Evolutionary conservation across 1,140 invertebrate genomes (phyloP).

Genomic region (Heliconius himera): DNA sequence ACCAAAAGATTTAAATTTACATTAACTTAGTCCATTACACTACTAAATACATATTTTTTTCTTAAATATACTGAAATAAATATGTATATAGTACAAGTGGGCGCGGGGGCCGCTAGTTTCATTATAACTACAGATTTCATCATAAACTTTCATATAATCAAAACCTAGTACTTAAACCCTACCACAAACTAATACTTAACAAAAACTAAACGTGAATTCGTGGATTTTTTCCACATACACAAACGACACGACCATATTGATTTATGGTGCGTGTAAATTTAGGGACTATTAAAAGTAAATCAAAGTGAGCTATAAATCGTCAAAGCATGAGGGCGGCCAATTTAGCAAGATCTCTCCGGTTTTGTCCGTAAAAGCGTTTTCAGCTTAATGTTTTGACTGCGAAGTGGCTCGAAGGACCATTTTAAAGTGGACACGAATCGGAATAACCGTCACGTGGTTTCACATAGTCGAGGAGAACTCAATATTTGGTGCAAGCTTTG

Average conservation of each 20-base stretch:
- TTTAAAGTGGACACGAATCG: slow-evolving; percentile 5
- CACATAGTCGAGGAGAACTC: slow-evolving; percentile 11
- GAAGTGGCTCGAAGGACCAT: slow-evolving; percentile 26
- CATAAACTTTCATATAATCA: too few species aligned
- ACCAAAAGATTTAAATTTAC: too few species aligned
- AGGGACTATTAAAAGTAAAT: slow-evolving; percentile 39
- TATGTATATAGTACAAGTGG: too few species aligned
- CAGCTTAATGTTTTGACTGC: slow-evolving; percentile 21
- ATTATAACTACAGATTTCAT: too few species aligned
- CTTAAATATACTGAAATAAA: too few species aligned
- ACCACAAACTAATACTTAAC: slow-evolving; percentile 8
- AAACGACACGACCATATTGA: slow-evolving; percentile 24
- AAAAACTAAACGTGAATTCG: background rate
- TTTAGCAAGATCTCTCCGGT: slow-evolving; percentile 20
- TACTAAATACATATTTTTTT: too few species aligned
- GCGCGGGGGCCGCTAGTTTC: too few species aligned
- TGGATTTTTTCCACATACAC: background rate
- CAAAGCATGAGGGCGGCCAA: slow-evolving; percentile 37
- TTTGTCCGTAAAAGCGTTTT: slow-evolving; percentile 25
- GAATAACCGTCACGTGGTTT: slow-evolving; percentile 36
- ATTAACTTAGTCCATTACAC: too few species aligned
- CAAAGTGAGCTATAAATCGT: slow-evolving; percentile 43
- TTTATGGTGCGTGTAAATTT: slow-evolving; percentile 30
- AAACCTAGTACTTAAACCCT: background rate
- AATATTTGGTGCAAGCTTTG: slow-evolving; percentile 14